A percentile compares a stretch with the other conserved stretches of the same genome.
phyloP scores from a whole-genome alignment of 1,140 invertebrate species.

The Popillia japonica region DNA sequence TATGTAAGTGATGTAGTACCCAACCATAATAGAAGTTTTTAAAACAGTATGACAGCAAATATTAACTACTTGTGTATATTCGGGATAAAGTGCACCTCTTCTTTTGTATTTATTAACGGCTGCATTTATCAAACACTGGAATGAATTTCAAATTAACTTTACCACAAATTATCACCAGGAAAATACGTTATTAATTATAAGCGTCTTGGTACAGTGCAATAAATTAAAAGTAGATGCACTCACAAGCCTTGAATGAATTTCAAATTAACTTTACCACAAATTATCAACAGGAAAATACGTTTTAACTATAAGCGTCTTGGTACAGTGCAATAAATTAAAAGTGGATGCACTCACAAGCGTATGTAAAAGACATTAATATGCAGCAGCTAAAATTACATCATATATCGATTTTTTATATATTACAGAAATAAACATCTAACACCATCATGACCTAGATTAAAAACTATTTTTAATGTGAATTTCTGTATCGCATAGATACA shows the following conservation, averaged over 20 bases:
- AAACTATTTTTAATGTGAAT: neutral
- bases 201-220: neutral
- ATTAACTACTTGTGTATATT: too few relatives aligned
- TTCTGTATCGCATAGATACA: neutral
- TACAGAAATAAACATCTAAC: neutral
- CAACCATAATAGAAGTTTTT: too few relatives aligned
- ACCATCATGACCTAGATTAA: neutral
- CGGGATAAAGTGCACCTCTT: too few relatives aligned
- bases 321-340: neutral
- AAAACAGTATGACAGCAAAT: too few relatives aligned
- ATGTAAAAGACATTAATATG: neutral
- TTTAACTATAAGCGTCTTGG: neutral
- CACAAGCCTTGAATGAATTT: too few relatives aligned
- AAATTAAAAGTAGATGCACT: neutral
- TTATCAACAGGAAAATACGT: slow-evolving; percentile 21
- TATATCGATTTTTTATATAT: slow-evolving; percentile 14
- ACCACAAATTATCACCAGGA: slow-evolving; percentile 27
- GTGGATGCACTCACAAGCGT: neutral
- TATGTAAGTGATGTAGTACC: too few relatives aligned
- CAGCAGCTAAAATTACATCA: neutral
- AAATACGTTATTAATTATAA: neutral
- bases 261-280: neutral
- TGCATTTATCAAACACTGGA: too few relatives aligned
- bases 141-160: too few relatives aligned
- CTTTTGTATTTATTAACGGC: too few relatives aligned